phyloP scores from a whole-genome alignment of 2,888 invertebrate genomes.

The Cataglyphis livida region DNA sequence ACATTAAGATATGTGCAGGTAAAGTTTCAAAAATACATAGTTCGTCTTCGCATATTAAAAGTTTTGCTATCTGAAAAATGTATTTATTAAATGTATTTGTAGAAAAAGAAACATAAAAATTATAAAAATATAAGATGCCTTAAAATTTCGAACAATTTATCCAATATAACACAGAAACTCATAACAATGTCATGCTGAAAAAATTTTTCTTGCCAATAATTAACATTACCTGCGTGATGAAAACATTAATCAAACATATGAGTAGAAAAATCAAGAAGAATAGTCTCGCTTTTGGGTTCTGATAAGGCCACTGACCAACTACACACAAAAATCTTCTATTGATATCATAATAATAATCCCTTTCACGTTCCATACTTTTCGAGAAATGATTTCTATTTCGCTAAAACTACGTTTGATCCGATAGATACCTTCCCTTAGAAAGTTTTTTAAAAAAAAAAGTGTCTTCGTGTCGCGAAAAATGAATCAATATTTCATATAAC shows the following conservation, averaged over 20 bases:
- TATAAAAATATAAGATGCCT: background rate
- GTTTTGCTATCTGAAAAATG: constrained; percentile 10
- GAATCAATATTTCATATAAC: constrained; percentile 1
- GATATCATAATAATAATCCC: background rate
- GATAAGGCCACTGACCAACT: constrained; percentile 40
- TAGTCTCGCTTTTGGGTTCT: background rate
- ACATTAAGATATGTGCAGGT: background rate
- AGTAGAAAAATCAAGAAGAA: background rate
- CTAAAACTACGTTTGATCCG: background rate
- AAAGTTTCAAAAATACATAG: background rate
- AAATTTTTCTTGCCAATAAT: background rate
- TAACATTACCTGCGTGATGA: constrained; percentile 17
- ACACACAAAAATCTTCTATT: background rate
- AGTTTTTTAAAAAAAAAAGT: background rate
- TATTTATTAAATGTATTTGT: background rate
- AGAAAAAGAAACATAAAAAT: background rate
- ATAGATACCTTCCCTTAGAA: background rate
- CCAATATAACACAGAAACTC: background rate
- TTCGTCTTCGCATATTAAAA: background rate
- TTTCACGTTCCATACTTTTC: background rate
- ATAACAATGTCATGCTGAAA: background rate
- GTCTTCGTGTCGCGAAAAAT: background rate
- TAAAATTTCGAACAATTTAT: background rate
- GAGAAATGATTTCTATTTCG: background rate
- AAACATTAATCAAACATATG: background rate